phyloP scores from a whole-genome alignment of 2,888 invertebrate genomes.

The Cataglyphis cursor region DNA sequence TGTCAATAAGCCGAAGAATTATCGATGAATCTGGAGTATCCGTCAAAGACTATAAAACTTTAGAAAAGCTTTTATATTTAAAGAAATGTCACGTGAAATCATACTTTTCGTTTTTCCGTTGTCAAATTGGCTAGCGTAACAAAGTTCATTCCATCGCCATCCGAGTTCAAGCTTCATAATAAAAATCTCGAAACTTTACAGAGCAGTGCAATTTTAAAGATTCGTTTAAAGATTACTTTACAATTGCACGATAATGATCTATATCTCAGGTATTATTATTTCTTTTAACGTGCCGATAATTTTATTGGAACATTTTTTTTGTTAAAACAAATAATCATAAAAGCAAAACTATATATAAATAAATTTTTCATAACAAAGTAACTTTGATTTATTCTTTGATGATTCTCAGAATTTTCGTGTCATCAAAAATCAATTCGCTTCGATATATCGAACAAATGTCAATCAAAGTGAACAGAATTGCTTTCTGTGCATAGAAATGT shows the following conservation, averaged over 20 bases:
- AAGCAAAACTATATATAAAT: conserved; percentile 8
- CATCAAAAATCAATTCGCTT: background rate
- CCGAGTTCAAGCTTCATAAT: background rate
- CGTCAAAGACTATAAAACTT: conserved; percentile 22
- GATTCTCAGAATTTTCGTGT: background rate
- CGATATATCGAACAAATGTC: background rate
- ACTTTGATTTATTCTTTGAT: background rate
- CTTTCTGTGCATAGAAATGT: background rate
- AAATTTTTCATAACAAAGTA: background rate
- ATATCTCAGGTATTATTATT: background rate
- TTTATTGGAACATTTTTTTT: background rate
- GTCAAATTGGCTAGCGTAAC: conserved; percentile 28
- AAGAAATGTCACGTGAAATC: conserved; percentile 8
- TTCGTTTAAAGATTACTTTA: conserved; percentile 9
- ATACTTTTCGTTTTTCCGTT: conserved; percentile 19
- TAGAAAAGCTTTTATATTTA: conserved; percentile 43
- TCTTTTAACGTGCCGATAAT: background rate
- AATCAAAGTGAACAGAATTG: background rate
- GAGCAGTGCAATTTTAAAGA: background rate
- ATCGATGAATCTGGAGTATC: conserved; percentile 2
- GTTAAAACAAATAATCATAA: background rate
- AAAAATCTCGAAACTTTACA: conserved; percentile 17
- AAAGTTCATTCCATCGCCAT: background rate
- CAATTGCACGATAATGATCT: background rate
- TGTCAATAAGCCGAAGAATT: conserved; percentile 78